Base-by-base conservation (phyloP, 2,113 vertebrate species). In the Crotophaga sulcirostris region DNA sequence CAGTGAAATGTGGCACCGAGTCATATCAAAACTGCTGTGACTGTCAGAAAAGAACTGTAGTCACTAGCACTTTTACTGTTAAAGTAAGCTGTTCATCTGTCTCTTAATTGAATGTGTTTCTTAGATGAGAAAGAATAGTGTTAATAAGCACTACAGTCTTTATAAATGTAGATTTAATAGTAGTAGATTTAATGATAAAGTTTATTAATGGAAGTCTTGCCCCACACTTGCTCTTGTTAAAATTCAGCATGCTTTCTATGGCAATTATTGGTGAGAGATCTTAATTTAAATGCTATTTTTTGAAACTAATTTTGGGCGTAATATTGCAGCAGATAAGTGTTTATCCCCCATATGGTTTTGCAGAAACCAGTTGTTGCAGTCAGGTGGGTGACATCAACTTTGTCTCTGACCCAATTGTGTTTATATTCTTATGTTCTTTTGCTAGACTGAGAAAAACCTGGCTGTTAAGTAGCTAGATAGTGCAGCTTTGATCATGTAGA, bases 111-210 rank as follows among this genome's bases (percentile, higher is more conserved):
- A 70, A 47, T 47, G 29, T 12, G 11, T 81, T 91, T 38, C 60
- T 81, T 64, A 63, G 52, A 75, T 85, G 59, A 73, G 62, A 83
- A 90, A 49, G 54, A 81, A 64, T 42, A n/a, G 60, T 78, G 16
- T 60, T 95, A 72, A 91, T 91, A 64, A 68, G 52, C 36, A 60
- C 23, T 55, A 59, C 47, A 51, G 69, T 67, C 66, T 95, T 81
- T 92, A 64, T 92, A 49, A 68, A 44, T 52, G 16, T 16, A 62
- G 74, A 40, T 33, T 84, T 94, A 70, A 81, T 66, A 59, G 58
- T 45, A 55, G 64, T 72, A 90, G 90, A 88, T 88, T 60, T 90
- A 82, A 64, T 66, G 66, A 84, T 96, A 76, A 91, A 75, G 56
- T 59, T 91, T 93, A 67, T 92, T 92, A 91, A 78, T 64, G 36